phyloP scores from a whole-genome alignment of 2,113 vertebrate species.

The Ptilorrhoa leucosticta region DNA sequence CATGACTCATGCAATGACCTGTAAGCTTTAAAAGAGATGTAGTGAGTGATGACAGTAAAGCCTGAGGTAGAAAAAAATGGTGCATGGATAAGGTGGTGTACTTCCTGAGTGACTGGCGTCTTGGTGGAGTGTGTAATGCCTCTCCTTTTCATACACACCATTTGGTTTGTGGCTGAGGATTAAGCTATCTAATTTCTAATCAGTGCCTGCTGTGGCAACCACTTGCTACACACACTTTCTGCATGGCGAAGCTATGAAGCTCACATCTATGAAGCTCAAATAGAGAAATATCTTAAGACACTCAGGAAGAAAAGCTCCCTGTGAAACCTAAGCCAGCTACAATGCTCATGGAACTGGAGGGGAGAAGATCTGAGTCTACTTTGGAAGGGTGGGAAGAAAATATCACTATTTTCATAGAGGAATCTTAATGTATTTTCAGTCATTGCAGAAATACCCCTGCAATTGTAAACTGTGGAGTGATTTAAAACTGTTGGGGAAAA shows the following conservation, averaged over 20 bases:
- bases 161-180: neutral
- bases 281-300: neutral
- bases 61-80: neutral
- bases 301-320: neutral
- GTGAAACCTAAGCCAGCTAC: neutral
- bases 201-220: neutral
- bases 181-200: neutral
- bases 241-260: neutral
- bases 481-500: neutral
- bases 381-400: neutral
- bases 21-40: neutral
- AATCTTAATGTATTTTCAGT: neutral
- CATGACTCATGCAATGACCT: neutral
- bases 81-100: neutral
- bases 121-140: fast-evolving
- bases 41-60: neutral
- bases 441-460: neutral
- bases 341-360: neutral
- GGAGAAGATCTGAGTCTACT: neutral
- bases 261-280: neutral
- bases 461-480: neutral
- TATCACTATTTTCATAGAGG: neutral
- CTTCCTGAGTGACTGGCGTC: neutral
- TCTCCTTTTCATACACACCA: neutral
- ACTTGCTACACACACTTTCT: neutral